Evolutionary conservation across 1,140 invertebrate species (phyloP).

Genomic region (Triops cancriformis): DNA sequence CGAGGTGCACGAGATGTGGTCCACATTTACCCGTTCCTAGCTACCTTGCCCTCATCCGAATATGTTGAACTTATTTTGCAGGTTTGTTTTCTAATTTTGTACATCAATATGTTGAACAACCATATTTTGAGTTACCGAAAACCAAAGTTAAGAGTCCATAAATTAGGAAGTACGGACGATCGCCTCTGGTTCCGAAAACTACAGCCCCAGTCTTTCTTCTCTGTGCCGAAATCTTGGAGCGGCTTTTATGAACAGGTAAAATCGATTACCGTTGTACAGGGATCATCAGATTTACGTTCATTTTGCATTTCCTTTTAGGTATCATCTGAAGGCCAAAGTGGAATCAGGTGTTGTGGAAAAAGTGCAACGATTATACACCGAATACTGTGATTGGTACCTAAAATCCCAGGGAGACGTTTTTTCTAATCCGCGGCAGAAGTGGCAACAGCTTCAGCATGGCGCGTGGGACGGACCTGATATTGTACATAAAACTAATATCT

Average conservation of each 20-base stretch:
- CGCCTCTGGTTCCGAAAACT: constrained; percentile 65
- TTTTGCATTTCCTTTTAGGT: constrained; percentile 40
- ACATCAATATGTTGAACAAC: background rate
- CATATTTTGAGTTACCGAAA: constrained; percentile 43
- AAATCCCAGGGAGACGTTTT: constrained; percentile 36
- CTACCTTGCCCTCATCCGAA: constrained; percentile 51
- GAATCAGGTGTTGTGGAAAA: constrained; percentile 57
- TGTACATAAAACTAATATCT: constrained; percentile 33
- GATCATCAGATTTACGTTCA: constrained; percentile 23
- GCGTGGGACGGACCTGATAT: constrained; percentile 50
- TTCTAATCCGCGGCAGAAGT: constrained; percentile 59
- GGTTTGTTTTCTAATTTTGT: constrained; percentile 33
- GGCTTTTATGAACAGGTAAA: constrained; percentile 51
- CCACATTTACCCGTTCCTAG: constrained; percentile 65
- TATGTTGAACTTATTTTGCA: constrained; percentile 52
- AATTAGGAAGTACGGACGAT: constrained; percentile 53
- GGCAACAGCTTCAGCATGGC: constrained; percentile 55
- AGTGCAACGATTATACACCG: constrained; percentile 52
- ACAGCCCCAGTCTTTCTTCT: constrained; percentile 56
- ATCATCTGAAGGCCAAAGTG: constrained; percentile 55
- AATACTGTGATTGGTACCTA: constrained; percentile 62
- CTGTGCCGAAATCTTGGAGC: constrained; percentile 59
- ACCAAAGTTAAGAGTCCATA: no score
- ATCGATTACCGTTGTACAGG: background rate
- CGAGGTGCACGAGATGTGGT: constrained; percentile 40